Base-by-base conservation (phyloP, 1,140 invertebrate species). In the Drosophila auraria region DNA sequence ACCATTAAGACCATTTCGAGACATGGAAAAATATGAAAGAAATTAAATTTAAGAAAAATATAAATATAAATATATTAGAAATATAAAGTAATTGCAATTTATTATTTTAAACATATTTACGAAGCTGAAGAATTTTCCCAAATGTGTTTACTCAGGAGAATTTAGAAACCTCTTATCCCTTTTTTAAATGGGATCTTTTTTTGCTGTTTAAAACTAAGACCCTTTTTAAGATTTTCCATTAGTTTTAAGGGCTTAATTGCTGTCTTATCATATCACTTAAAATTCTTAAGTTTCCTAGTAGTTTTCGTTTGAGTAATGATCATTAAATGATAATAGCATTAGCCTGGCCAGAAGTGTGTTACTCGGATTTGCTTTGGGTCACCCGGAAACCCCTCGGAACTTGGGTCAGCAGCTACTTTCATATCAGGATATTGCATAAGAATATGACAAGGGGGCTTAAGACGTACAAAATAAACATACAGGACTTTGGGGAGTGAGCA, bases 391-490 rank as follows among this genome's bases (percentile, higher is more conserved):
- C 61, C 33, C 8, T 1, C 1, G 6, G 17, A 56, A 20, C 20
- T 15, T 14, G 63, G 68, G 68, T 56, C 68, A 71, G 63, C n/a
- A 38, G 63, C 27, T 20, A 54, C 23, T 53, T 42, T 1, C 54
- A 38, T 45, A 72, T 69, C 78, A 62, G 82, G 84, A 89, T 87
- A 75, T 89, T 84, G 76, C 80, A 57, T 72, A 81, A 80, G 86
- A 79, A 81, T 82, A 80, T 90, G 86, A 90, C 86, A 90, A 80
- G 79, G 62, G 57, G 76, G 82, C 86, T 90, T 90, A 90, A 74
- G 69, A 69, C 49, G 36, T 54, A 54, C 63, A 47, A 23, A 23
- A 11, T 36, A 36, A 11, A 11, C 9, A 11, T 36, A 53, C 42
- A 1, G 65, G 63, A 36, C 23, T 30, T 20, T 27, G 5, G 36